phyloP scores from a whole-genome alignment of 2,888 invertebrate genomes.

The Andrena praecox region DNA sequence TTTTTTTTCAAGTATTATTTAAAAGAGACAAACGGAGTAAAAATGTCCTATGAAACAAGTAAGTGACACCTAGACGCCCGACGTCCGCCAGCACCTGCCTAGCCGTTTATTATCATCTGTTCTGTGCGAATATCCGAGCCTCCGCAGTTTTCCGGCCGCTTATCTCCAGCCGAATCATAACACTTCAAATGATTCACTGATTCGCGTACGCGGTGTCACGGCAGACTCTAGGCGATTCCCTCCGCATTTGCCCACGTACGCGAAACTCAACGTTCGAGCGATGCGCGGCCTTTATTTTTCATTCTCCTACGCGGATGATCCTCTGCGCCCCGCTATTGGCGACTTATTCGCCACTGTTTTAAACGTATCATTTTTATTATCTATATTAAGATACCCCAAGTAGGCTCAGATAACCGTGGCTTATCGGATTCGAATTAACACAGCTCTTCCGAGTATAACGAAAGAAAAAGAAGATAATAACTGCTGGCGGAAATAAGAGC shows the following conservation, averaged over 20 bases:
- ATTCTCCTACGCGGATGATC: neutral
- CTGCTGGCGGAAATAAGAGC: neutral
- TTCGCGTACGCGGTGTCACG: conserved; percentile 32
- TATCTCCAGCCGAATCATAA: conserved; percentile 59
- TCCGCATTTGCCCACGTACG: neutral
- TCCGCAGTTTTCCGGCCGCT: conserved; percentile 51
- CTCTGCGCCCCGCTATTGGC: neutral
- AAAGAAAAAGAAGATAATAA: neutral
- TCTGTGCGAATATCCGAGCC: conserved; percentile 22
- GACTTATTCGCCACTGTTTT: neutral
- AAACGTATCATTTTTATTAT: conserved; percentile 10
- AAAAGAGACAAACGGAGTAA: conserved; percentile 61
- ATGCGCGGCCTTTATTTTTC: conserved; percentile 6
- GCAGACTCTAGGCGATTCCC: neutral
- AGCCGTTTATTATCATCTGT: conserved; percentile 10
- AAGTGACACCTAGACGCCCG: conserved; percentile 63
- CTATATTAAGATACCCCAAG: neutral
- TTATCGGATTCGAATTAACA: neutral
- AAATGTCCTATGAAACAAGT: conserved; percentile 82
- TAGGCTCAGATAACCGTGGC: neutral
- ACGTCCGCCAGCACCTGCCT: neutral
- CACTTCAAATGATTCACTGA: conserved; percentile 54
- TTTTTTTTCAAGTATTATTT: conserved; percentile 64
- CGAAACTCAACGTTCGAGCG: neutral
- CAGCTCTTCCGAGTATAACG: neutral